These are phyloP conservation scores for Montipora capitata DNA, from an alignment of 92 coral and sea anemone genomes.

Conservation along the genomic window DNA sequence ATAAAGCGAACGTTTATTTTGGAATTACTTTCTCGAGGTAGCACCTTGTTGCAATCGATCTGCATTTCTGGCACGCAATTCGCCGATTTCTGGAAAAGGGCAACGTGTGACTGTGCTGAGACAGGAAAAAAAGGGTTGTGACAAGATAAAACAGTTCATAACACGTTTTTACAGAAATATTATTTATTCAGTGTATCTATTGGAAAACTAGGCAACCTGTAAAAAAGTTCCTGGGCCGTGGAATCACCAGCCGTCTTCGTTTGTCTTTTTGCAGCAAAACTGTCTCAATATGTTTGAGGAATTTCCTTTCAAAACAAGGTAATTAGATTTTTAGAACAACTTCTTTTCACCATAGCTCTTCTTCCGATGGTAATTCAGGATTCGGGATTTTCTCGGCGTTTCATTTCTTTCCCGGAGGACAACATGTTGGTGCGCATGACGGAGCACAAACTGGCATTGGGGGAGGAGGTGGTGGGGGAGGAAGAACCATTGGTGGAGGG, in stretches of 20 bases:
- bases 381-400: not conserved
- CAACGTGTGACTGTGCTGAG: no score
- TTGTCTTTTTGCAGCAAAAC: not conserved
- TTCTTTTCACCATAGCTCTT: not conserved
- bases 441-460: constrained; percentile 88
- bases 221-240: not conserved
- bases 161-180: not conserved
- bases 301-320: no score
- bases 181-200: not conserved
- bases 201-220: not conserved
- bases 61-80: no score
- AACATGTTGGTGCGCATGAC: constrained; percentile 67
- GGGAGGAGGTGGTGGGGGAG: constrained; percentile 87
- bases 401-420: constrained; percentile 20
- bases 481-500: constrained; percentile 82
- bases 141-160: not conserved
- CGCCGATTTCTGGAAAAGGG: no score
- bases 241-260: not conserved
- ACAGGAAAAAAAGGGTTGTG: no score
- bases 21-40: no score
- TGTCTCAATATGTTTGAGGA: not conserved
- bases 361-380: no score
- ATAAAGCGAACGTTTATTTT: no score
- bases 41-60: no score
- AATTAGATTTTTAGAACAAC: not conserved